A percentile compares a stretch with the other conserved stretches of the same genome.
Evolutionary conservation across 2,113 vertebrate species (phyloP).

Genomic region (Daphoenositta chrysoptera): DNA sequence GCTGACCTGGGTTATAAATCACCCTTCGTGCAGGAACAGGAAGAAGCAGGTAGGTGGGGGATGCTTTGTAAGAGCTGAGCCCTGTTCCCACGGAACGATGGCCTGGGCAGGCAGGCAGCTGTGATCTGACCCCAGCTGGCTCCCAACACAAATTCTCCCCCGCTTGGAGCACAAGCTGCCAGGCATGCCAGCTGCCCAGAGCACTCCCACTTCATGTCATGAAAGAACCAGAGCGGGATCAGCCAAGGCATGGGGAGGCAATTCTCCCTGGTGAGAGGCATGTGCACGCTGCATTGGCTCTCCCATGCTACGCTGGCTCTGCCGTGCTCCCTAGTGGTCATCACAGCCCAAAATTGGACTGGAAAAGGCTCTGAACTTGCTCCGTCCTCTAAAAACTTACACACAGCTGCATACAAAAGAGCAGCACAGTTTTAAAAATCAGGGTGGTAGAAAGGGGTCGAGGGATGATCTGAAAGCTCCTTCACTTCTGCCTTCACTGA

Average conservation of each 20-base stretch:
- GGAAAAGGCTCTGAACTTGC: not conserved
- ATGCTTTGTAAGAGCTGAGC: not conserved
- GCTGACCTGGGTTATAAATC: not conserved
- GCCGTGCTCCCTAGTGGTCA: slow-evolving; percentile 63
- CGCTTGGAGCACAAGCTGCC: slow-evolving; percentile 24
- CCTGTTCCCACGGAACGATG: not conserved
- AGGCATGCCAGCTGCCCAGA: slow-evolving; percentile 32
- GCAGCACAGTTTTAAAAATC: not conserved
- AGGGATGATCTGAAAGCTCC: not conserved
- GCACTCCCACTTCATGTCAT: not conserved
- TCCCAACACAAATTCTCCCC: not conserved
- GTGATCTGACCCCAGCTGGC: slow-evolving; percentile 38
- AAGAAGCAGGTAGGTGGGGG: not conserved
- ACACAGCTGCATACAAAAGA: not conserved
- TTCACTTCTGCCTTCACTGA: not conserved
- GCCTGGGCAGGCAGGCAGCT: not conserved
- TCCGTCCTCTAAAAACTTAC: not conserved
- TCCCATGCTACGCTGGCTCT: slow-evolving; percentile 26
- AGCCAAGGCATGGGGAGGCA: not conserved
- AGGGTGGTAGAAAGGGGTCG: not conserved
- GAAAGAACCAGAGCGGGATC: not conserved
- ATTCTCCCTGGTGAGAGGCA: not conserved
- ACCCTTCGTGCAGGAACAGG: not conserved
- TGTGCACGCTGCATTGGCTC: not conserved
- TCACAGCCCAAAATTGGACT: not conserved